Conservation (phyloP, 2,797 vertebrate genomes). For the Alfaro cultratus region DNA sequence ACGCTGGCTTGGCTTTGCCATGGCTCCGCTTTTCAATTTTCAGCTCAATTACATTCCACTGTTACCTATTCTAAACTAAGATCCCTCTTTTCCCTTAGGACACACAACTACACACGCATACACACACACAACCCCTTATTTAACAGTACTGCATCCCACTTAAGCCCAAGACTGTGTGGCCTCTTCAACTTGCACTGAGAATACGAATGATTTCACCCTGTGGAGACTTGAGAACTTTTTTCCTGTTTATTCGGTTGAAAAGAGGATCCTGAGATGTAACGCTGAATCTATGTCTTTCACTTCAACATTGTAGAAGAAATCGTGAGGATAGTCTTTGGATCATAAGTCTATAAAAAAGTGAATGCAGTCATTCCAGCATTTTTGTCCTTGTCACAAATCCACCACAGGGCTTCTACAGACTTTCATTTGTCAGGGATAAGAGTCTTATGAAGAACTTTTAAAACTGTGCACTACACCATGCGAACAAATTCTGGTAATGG, state of each 20-base stretch:
- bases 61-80: conserved; percentile 72
- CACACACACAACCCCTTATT: conserved; percentile 47
- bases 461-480: too few relatives aligned
- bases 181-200: conserved; percentile 50
- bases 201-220: conserved; percentile 41
- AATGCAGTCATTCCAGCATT: neutral
- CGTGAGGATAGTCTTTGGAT: neutral
- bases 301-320: conserved; percentile 5
- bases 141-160: conserved; percentile 63
- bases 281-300: neutral
- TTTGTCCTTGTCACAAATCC: neutral
- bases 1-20: conserved; percentile 66
- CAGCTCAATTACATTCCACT: conserved; percentile 83
- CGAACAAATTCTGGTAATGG: neutral
- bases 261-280: conserved; percentile 13
- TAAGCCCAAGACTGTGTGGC: conserved; percentile 60
- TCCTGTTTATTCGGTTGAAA: conserved; percentile 19
- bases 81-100: conserved; percentile 63
- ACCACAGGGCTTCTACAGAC: neutral
- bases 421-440: neutral
- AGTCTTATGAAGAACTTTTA: neutral
- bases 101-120: conserved; percentile 25
- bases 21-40: conserved; percentile 81
- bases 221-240: conserved; percentile 42
- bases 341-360: neutral